These are phyloP conservation scores for Nysson spinosus DNA, from an alignment of 2,888 invertebrate species.

Conservation along the genomic window DNA sequence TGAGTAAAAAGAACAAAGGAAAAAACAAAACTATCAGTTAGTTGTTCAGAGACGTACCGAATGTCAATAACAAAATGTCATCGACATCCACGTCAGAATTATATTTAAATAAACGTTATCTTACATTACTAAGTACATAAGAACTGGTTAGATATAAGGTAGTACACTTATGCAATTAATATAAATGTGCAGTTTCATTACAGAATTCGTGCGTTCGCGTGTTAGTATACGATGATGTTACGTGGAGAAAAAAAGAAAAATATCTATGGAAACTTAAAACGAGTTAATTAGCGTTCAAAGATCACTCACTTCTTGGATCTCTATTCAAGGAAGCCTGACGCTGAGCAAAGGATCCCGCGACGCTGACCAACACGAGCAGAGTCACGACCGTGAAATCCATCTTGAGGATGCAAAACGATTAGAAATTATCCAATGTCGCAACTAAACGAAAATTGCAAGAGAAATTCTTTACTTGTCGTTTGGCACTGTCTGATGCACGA, in stretches of 20 bases:
- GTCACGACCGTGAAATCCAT: constrained; percentile 56
- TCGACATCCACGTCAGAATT: no score
- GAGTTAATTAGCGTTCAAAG: background rate
- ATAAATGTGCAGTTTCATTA: no score
- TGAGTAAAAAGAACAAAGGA: no score
- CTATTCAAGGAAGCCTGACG: constrained; percentile 3
- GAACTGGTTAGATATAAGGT: no score
- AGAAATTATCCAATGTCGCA: constrained; percentile 6
- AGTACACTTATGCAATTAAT: no score
- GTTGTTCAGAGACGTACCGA: no score
- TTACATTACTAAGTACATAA: no score
- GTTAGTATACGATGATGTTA: constrained; percentile 1
- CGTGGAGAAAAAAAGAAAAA: background rate
- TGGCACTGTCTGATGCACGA: constrained; percentile 33
- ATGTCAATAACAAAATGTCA: no score
- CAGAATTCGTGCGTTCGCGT: no score
- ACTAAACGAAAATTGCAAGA: background rate
- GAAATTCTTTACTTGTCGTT: constrained; percentile 1
- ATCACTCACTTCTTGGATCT: constrained; percentile 46
- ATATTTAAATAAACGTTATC: no score
- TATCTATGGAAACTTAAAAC: no score
- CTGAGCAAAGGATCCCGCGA: constrained; percentile 37
- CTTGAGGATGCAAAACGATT: constrained; percentile 2
- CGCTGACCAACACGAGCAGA: constrained; percentile 43
- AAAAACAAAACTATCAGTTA: no score